Base-by-base conservation (phyloP, 2,113 vertebrate species). In the Gadus macrocephalus region DNA sequence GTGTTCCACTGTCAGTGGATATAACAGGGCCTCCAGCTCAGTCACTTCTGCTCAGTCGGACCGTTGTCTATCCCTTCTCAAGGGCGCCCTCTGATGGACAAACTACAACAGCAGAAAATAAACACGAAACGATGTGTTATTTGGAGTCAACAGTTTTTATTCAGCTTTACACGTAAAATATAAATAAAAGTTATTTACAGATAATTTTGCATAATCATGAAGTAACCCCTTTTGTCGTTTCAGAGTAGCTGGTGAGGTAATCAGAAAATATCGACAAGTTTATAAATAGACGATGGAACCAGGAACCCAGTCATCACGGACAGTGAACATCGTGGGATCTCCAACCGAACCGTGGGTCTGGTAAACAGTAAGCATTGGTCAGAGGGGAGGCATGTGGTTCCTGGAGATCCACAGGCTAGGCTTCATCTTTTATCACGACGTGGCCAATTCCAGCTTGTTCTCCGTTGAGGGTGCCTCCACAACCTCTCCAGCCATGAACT, bases 401-500 rank as follows among this genome's bases (percentile, higher is more conserved):
- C 31, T 35, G 4, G 31, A 35, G 6, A 35, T 7, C 31, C 6
- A 35, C 31, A 35, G 4, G 31, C 20, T 15, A 15, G 61, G 12
- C 6, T 62, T 17, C 15, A 28, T 28, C 42, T 14, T 60, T 53
- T 5, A 38, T 96, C 90, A 98, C 88, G 93, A 93, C 78, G 94
- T 93, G 66, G 93, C 71, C 82, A 94, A 66, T 22, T 96, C 92
- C 53, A 88, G 67, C 88, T 92, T 96, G 85, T 61, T 91, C 55
- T 85, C 84, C 38, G 88, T 15, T 64, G 91, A 70, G 62, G 93
- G 91, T 17, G 92, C 93, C 69, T 92, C 85, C 0, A 98, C 15
- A 4, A 93, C 81, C 90, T 99, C 96, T 69, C 93, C 95, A 15
- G 86, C 90, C 90, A 93, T 89, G 78, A 98, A 98, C 73, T 94